Conservation (phyloP, 2,113 vertebrate genomes). For the Malurus alboscapulatus region DNA sequence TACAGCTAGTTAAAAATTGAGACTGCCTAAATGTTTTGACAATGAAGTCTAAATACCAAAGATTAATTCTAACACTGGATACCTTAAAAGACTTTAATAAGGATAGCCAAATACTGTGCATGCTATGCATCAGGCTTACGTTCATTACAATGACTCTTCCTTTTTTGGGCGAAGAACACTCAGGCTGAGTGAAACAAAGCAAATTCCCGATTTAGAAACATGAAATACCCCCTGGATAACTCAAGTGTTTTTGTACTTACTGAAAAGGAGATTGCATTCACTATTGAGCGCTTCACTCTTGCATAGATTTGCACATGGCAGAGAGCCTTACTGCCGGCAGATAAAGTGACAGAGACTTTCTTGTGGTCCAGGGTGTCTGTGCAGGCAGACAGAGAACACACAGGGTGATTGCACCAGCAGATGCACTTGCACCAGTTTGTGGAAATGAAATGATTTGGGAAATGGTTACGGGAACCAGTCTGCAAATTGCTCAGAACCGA, state of each 20-base stretch:
- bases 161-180: constrained; percentile 54
- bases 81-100: constrained; percentile 28
- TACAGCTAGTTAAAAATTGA: background rate
- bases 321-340: background rate
- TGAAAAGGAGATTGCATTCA: constrained; percentile 2
- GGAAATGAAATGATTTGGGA: background rate
- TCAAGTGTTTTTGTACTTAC: background rate
- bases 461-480: fast-evolving
- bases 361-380: background rate
- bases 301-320: fast-evolving
- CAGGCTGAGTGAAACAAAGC: background rate
- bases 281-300: background rate
- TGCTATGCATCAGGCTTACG: background rate
- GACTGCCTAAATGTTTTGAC: background rate
- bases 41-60: constrained; percentile 3
- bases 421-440: background rate
- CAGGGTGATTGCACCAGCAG: background rate
- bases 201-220: constrained; percentile 65
- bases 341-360: background rate
- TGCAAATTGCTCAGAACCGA: background rate
- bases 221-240: constrained; percentile 19
- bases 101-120: background rate
- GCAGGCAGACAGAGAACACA: background rate
- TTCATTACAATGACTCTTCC: constrained; percentile 8
- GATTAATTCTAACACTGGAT: background rate